Percentiles rank a stretch among this genome's conserved stretches.
phyloP scores from a whole-genome alignment of 2,888 invertebrate genomes.

The Leptogaster cylindrica region DNA sequence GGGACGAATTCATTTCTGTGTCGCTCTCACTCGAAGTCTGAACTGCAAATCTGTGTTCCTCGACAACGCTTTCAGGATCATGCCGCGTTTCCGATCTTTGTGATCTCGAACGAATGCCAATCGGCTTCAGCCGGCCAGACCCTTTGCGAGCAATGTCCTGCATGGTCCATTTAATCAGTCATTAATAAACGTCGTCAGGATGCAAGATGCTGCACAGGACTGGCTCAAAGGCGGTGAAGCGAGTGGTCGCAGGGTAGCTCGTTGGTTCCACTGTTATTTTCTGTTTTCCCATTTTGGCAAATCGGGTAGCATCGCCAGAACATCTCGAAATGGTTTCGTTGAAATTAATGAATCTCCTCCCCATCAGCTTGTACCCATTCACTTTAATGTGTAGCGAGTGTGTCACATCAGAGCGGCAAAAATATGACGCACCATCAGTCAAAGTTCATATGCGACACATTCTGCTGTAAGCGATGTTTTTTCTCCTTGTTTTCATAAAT shows the following conservation, averaged over 20 bases:
- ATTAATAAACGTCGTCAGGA: constrained; percentile 4
- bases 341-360: constrained; percentile 41
- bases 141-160: not conserved
- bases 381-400: constrained; percentile 1
- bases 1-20: no score
- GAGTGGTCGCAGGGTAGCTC: constrained; percentile 5
- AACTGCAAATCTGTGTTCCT: no score
- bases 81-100: no score
- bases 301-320: constrained; percentile 7
- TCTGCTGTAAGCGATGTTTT: not conserved
- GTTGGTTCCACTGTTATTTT: not conserved
- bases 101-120: no score
- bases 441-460: constrained; percentile 16
- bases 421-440: constrained; percentile 42
- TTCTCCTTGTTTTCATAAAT: not conserved
- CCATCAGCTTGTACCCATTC: constrained; percentile 29
- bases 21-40: no score
- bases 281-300: constrained; percentile 27
- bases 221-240: not conserved
- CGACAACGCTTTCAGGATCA: not conserved
- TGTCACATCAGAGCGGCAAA: constrained; percentile 39
- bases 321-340: not conserved
- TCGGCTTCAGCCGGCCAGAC: not conserved
- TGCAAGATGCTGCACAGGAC: not conserved
- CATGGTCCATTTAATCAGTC: constrained; percentile 29